Conservation (phyloP, 2,888 invertebrate genomes). For the Agrotis ipsilon region DNA sequence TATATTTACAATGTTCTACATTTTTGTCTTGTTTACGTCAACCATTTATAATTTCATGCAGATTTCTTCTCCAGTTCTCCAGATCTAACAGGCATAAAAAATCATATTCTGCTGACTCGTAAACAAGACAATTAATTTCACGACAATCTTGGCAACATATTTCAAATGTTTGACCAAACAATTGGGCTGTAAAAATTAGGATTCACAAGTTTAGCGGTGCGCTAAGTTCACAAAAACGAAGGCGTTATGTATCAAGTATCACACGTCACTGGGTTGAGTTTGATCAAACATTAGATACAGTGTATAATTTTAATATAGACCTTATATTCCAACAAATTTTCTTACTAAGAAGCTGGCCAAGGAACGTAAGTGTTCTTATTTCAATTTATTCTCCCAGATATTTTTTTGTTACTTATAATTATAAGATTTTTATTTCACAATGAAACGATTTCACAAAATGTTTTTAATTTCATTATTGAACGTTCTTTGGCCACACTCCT, state of each 20-base stretch:
- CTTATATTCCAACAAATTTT: conserved; percentile 40
- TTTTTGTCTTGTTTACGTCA: conserved; percentile 52
- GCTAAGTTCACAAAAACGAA: conserved; percentile 37
- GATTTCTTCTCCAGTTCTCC: conserved; percentile 1
- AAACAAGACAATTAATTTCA: conserved; percentile 61
- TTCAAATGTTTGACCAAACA: conserved; percentile 65
- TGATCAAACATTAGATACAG: conserved; percentile 63
- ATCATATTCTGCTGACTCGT: conserved; percentile 11
- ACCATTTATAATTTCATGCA: neutral
- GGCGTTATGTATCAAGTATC: conserved; percentile 22
- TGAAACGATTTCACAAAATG: neutral
- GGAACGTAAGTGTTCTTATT: neutral
- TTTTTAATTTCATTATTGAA: conserved; percentile 1
- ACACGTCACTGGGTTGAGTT: conserved; percentile 42
- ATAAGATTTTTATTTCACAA: too few relatives aligned
- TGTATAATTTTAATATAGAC: conserved; percentile 30
- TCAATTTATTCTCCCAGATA: too few relatives aligned
- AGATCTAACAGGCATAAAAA: too few relatives aligned
- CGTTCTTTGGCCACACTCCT: conserved; percentile 51
- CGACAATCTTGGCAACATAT: conserved; percentile 56
- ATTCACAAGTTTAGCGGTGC: conserved; percentile 33
- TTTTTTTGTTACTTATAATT: too few relatives aligned
- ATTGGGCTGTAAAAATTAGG: conserved; percentile 53
- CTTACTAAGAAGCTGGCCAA: conserved; percentile 37
- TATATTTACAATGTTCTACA: conserved; percentile 71